A percentile compares a stretch with the other conserved stretches of the same genome.
phyloP scores from a whole-genome alignment of 2,113 vertebrate species.

The Drymodes brunneopygia region DNA sequence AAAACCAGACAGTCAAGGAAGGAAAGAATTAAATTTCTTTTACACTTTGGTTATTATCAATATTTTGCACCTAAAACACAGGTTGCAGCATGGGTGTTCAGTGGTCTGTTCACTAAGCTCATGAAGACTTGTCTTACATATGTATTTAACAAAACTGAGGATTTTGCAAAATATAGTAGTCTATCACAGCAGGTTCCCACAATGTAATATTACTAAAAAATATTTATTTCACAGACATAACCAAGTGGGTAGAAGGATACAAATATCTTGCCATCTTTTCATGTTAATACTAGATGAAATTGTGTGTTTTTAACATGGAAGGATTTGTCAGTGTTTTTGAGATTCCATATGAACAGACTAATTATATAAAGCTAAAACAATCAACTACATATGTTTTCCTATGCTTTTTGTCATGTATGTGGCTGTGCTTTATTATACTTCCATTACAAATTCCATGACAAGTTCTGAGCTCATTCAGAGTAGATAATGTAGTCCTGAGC shows the following conservation, averaged over 20 bases:
- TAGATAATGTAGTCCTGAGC: neutral
- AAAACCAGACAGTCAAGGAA: neutral
- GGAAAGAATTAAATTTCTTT: neutral
- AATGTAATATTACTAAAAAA: neutral
- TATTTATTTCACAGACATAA: neutral
- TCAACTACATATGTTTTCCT: neutral
- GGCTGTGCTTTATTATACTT: neutral
- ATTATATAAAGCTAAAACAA: neutral
- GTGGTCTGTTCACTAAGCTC: neutral
- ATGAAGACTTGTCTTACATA: neutral
- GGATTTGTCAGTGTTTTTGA: neutral
- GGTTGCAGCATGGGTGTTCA: neutral
- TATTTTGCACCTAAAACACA: neutral
- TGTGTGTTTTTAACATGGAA: neutral
- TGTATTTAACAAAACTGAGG: neutral
- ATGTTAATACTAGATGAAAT: neutral
- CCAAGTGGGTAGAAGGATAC: neutral
- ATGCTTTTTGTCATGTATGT: neutral
- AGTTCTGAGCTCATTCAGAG: neutral
- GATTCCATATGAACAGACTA: neutral
- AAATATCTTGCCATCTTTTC: neutral
- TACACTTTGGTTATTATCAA: neutral
- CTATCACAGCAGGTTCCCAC: neutral
- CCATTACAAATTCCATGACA: neutral
- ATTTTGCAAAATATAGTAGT: neutral